Evolutionary conservation across 2,113 vertebrate genomes (phyloP), one percentile per base, ranked within the genome.

Genomic region (Eudyptes chrysolophus): DNA sequence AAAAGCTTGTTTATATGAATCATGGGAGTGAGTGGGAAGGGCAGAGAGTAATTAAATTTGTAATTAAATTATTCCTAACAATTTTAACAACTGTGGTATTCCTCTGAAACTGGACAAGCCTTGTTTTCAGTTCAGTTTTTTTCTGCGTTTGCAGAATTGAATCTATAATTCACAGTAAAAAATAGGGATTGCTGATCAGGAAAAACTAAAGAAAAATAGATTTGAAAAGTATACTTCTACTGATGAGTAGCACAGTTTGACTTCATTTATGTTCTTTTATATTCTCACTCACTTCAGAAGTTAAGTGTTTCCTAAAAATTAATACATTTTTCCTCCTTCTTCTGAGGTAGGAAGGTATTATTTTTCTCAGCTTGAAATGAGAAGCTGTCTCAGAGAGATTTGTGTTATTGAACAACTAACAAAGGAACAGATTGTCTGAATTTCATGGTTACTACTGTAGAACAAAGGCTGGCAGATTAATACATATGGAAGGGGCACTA

Each of bases 401-500:
- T 60, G 19, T 29, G 26, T 42, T 87, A 15, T 6, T 46, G 25
- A 70, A 60, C 51, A 60, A 70, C 16, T 58, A 65, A 71, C 17
- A 81, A 51, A 76, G 15, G 29, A 81, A 70, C 0, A 1, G 14
- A 42, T 48, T 65, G 5, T 30, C 44, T 76, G 29, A 72, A 84
- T 77, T 87, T 80, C 16, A 3, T 19, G 7, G 51, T 42, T 54
- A 49, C 11, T 68, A 13, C 25, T 58, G 4, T 76, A 85, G 85
- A 92, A 58, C 27, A 14, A 40, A 29, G 11, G 13, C 8, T 72
- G 29, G 20, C 12, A 58, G 36, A 49, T 30, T 17, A 34, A 18
- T 16, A 11, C 0, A 0, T 27, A 8, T 26, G 9, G 21, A 25
- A 9, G 6, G 17, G 4, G 4, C 27, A 42, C 11, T 27, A 20